Evolutionary conservation across 2,113 vertebrate species (phyloP).

Genomic region (Rhabdornis inornatus): DNA sequence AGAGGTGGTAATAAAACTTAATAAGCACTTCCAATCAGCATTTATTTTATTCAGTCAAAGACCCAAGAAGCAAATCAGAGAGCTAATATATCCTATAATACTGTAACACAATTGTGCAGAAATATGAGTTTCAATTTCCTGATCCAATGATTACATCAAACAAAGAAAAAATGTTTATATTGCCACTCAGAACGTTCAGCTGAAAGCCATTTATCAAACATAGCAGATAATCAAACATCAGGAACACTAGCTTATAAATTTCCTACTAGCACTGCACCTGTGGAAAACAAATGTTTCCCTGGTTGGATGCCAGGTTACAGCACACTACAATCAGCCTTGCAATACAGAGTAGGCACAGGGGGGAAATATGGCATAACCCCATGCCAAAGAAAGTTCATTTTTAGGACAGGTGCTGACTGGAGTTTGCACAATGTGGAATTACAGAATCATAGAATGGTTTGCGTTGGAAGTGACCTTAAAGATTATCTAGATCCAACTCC

Average conservation of each 20-base stretch:
- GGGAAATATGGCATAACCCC: not conserved
- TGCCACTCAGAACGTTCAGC: not conserved
- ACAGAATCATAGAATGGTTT: not conserved
- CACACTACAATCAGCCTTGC: not conserved
- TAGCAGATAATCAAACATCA: slow-evolving; percentile 20
- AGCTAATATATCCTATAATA: not conserved
- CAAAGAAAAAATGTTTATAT: slow-evolving; percentile 19
- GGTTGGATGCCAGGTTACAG: not conserved
- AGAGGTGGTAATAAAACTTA: not conserved
- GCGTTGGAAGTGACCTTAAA: not conserved
- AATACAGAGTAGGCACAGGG: not conserved
- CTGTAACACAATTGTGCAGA: not conserved
- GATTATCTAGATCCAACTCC: not conserved
- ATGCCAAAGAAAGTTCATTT: not conserved
- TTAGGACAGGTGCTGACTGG: not conserved
- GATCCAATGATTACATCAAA: not conserved
- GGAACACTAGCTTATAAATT: slow-evolving; percentile 1
- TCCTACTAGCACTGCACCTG: not conserved
- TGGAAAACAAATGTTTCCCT: not conserved
- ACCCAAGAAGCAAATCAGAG: not conserved
- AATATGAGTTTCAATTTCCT: slow-evolving; percentile 12
- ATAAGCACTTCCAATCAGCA: not conserved
- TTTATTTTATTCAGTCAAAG: not conserved
- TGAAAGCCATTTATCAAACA: slow-evolving; percentile 45
- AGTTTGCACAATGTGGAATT: not conserved